These are phyloP conservation scores for Athrips mouffetella DNA, from an alignment of 2,888 invertebrate genomes.

Conservation along the genomic window DNA sequence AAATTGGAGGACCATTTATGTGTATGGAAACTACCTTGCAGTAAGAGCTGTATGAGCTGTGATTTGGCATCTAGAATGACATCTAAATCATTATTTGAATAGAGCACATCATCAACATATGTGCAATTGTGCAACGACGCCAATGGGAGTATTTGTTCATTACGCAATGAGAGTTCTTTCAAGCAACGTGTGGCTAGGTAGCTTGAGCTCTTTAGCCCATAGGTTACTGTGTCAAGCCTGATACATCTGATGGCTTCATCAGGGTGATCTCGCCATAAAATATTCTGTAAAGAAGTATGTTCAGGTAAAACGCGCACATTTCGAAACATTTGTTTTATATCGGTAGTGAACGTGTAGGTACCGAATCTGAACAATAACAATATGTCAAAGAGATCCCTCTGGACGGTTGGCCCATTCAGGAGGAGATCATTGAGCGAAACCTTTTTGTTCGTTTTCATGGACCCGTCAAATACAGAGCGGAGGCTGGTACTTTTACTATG, in stretches of 20 bases:
- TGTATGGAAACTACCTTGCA: slow-evolving; percentile 16
- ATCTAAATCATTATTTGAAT: not conserved
- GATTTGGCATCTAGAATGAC: slow-evolving; percentile 12
- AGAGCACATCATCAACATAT: slow-evolving; percentile 1
- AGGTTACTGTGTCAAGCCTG: not conserved
- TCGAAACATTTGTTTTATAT: slow-evolving; percentile 1
- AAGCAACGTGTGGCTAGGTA: slow-evolving; percentile 3
- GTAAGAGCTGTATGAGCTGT: slow-evolving; percentile 16
- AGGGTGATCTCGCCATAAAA: not conserved
- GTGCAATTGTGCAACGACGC: not conserved
- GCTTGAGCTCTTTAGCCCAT: not conserved
- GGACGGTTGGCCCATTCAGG: slow-evolving; percentile 18
- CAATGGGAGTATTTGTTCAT: not conserved
- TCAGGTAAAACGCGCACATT: not conserved
- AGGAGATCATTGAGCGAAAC: slow-evolving; percentile 17
- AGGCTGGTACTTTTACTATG: no score
- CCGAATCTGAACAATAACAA: not conserved
- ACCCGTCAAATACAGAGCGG: no score
- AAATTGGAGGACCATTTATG: slow-evolving; percentile 22
- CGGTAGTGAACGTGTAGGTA: not conserved
- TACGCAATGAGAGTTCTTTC: not conserved
- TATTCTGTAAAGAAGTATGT: not conserved
- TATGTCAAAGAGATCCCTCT: slow-evolving; percentile 1
- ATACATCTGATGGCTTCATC: not conserved
- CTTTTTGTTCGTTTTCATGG: slow-evolving; percentile 13